Conservation (phyloP, 2,888 invertebrate genomes). For the Aleiodes leptofemur region DNA sequence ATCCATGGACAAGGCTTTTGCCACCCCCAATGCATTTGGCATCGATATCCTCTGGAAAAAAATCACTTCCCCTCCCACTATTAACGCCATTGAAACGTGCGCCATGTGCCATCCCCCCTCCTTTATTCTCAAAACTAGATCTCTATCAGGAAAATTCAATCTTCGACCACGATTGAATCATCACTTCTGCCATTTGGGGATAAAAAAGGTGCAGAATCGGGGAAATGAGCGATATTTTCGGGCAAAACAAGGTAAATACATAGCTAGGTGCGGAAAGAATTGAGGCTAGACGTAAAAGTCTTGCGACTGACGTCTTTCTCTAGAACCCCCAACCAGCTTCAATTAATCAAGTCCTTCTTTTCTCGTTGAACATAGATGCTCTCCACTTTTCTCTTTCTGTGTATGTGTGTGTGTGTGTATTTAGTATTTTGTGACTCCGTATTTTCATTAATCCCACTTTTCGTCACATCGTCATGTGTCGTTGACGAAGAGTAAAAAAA, state of each 20-base stretch:
- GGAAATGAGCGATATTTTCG: not conserved
- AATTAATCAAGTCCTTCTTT: slow-evolving; percentile 60
- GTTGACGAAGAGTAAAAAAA: slow-evolving; percentile 34
- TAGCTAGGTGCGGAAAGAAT: too few species aligned
- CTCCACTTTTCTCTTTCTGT: slow-evolving; percentile 17
- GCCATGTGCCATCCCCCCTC: slow-evolving; percentile 20
- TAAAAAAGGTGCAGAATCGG: not conserved
- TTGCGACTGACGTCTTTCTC: slow-evolving; percentile 62
- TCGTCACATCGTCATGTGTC: slow-evolving; percentile 56
- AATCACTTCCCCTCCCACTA: slow-evolving; percentile 68
- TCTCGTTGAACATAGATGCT: slow-evolving; percentile 33
- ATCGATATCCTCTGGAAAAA: slow-evolving; percentile 51
- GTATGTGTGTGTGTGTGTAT: slow-evolving; percentile 61
- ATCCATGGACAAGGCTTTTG: not conserved
- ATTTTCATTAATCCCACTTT: slow-evolving; percentile 70
- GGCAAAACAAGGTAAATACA: too few species aligned
- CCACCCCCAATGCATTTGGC: slow-evolving; percentile 51
- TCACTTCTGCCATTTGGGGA: not conserved
- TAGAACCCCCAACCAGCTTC: slow-evolving; percentile 54
- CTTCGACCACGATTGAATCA: not conserved
- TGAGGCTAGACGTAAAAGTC: slow-evolving; percentile 60
- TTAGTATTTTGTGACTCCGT: slow-evolving; percentile 65
- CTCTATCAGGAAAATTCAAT: not conserved
- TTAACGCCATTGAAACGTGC: slow-evolving; percentile 68
- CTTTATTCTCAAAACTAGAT: not conserved